phyloP scores from a whole-genome alignment of 2,113 vertebrate species.

The Ceyx melanurus region DNA sequence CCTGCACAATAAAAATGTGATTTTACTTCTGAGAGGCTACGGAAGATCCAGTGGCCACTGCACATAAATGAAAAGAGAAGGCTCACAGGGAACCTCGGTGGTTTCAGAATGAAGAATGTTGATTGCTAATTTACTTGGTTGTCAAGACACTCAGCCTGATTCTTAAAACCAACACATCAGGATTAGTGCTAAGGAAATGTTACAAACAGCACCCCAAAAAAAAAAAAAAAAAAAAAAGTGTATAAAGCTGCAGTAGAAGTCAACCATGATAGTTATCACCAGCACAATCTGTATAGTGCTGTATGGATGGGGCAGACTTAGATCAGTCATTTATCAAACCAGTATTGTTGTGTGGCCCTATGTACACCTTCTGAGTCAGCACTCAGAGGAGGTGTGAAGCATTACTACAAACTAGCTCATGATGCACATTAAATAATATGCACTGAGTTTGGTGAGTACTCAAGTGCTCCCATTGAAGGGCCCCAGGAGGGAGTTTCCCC shows the following conservation, averaged over 20 bases:
- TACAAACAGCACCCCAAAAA: background rate
- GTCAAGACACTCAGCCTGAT: background rate
- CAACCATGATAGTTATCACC: background rate
- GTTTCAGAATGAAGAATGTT: background rate
- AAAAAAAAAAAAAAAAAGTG: no score
- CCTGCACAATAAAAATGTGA: background rate
- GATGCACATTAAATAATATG: background rate
- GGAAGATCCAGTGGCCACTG: background rate
- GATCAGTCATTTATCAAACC: background rate
- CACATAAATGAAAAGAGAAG: background rate
- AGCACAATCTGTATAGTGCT: background rate
- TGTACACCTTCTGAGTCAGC: background rate
- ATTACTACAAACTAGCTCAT: background rate
- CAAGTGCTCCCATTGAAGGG: background rate
- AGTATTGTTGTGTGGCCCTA: background rate
- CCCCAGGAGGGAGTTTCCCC: background rate
- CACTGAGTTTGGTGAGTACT: background rate
- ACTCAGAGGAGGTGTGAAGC: background rate
- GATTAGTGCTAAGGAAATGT: background rate
- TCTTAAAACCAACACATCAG: background rate
- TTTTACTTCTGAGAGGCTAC: background rate
- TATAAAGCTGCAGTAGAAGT: background rate
- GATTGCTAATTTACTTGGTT: background rate
- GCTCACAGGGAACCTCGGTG: fast-evolving
- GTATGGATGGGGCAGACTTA: background rate